phyloP scores from a whole-genome alignment of 2,113 vertebrate species.

The Carettochelys insculpta region DNA sequence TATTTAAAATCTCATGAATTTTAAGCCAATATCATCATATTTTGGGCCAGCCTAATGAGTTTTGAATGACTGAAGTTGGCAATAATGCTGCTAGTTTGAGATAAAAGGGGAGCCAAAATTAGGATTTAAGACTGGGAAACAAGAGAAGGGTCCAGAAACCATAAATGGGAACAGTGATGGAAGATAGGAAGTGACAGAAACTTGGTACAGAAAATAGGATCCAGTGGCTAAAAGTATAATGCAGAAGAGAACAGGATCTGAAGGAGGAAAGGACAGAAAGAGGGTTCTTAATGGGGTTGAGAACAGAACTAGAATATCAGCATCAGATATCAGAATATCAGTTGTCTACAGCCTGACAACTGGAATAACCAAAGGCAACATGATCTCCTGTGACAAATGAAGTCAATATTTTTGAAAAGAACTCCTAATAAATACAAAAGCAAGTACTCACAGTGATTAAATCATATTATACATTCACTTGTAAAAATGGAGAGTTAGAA shows the following conservation, averaged over 20 bases:
- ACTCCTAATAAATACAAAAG: conserved; percentile 50
- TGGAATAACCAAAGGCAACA: conserved; percentile 58
- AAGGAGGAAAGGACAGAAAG: background rate
- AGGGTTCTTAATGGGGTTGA: background rate
- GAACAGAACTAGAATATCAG: background rate
- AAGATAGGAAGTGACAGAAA: conserved; percentile 31
- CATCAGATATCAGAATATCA: too few relatives aligned
- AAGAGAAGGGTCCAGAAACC: background rate
- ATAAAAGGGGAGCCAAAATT: background rate
- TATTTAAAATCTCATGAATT: background rate
- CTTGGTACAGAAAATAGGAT: conserved; percentile 21
- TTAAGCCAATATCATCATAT: background rate
- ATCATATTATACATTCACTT: conserved; percentile 66
- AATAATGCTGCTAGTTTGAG: conserved; percentile 35
- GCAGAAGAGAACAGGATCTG: background rate
- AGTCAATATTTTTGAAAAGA: conserved; percentile 70
- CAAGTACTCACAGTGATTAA: conserved; percentile 61
- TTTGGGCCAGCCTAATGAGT: conserved; percentile 32
- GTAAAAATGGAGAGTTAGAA: conserved; percentile 65
- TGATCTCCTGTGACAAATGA: conserved; percentile 32
- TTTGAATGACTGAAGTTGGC: conserved; percentile 20
- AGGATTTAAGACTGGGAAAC: conserved; percentile 12
- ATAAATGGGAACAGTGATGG: conserved; percentile 9
- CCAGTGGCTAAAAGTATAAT: conserved; percentile 33
- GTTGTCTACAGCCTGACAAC: conserved; percentile 33